Conservation (phyloP, 2,888 invertebrate genomes). For the Phortica okadai region DNA sequence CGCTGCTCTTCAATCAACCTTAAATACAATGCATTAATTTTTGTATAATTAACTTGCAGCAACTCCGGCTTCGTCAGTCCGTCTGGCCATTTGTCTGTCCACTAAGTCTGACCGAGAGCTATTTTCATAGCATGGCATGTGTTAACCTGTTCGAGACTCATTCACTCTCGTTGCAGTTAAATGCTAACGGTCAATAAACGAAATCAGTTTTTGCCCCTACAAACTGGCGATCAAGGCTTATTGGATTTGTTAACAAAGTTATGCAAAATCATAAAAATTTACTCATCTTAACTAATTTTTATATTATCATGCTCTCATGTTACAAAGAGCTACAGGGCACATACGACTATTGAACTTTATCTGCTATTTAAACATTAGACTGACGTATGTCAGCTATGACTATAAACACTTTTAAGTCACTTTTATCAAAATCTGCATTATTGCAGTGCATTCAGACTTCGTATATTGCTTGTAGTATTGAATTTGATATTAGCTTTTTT, state of each 20-base stretch:
- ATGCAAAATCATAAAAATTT: too few relatives aligned
- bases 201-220: conserved; percentile 54
- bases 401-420: conserved; percentile 29
- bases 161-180: conserved; percentile 22
- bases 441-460: not conserved
- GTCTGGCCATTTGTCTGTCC: not conserved
- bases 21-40: conserved; percentile 14
- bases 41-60: conserved; percentile 28
- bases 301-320: too few relatives aligned
- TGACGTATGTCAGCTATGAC: not conserved
- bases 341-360: too few relatives aligned
- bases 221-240: not conserved
- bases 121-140: conserved; percentile 9
- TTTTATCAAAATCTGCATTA: not conserved
- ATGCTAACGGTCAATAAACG: conserved; percentile 42
- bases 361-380: too few relatives aligned
- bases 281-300: too few relatives aligned
- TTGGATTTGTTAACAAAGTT: not conserved
- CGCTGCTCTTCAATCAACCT: not conserved
- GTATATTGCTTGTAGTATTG: not conserved
- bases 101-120: not conserved
- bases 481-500: not conserved
- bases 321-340: too few relatives aligned
- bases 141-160: conserved; percentile 24
- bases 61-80: not conserved